Percentiles rank a stretch among this genome's conserved stretches.
Conservation (phyloP, 2,797 vertebrate species). For the Darevskia nairensis region DNA sequence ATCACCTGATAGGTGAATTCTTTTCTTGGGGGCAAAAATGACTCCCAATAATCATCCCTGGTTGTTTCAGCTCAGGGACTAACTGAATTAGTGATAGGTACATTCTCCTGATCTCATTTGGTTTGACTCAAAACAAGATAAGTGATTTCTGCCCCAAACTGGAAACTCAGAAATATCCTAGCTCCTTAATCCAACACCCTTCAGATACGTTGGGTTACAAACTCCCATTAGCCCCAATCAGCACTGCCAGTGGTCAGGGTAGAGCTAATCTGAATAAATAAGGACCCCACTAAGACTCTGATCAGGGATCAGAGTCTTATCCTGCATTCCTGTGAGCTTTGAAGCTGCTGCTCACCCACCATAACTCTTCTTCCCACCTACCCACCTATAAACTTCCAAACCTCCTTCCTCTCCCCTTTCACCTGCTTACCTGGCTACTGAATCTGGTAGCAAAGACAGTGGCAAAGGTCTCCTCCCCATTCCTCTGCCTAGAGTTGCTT, state of each 20-base stretch:
- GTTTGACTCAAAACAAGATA: neutral
- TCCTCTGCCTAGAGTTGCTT: too few species aligned
- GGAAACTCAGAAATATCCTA: neutral
- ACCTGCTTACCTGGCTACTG: neutral
- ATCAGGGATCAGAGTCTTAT: neutral
- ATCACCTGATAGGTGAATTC: neutral
- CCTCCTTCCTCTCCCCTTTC: neutral
- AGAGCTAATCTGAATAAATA: neutral
- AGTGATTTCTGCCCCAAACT: neutral
- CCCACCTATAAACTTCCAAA: neutral
- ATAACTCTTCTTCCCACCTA: neutral
- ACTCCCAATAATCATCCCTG: too few species aligned
- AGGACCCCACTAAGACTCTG: neutral
- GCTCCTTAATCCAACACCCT: neutral
- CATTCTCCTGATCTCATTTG: neutral
- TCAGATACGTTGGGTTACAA: too few species aligned
- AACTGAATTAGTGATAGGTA: neutral
- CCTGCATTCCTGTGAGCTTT: neutral
- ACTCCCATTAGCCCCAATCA: too few species aligned
- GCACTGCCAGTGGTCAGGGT: too few species aligned
- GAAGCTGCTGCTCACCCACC: neutral
- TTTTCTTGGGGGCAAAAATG: neutral
- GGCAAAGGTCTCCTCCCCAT: neutral
- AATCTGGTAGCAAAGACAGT: neutral
- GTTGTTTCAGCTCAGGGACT: neutral